Percentiles rank a stretch among this genome's conserved stretches.
Conservation (phyloP, 2,113 vertebrate species). For the Psittacus erithacus region DNA sequence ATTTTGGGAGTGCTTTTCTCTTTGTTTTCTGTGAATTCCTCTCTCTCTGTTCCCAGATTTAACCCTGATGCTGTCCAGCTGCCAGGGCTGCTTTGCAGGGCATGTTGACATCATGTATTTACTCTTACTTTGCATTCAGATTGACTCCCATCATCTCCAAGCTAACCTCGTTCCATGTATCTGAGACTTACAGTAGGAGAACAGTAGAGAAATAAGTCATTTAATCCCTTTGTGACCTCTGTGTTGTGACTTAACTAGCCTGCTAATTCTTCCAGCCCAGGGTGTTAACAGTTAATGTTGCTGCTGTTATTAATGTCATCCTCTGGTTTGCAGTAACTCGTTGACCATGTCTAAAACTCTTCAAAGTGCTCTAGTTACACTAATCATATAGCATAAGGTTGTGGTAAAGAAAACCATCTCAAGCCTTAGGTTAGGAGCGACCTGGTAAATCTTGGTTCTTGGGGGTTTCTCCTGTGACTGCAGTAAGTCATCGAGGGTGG, state of each 20-base stretch:
- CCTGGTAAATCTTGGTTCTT: background rate
- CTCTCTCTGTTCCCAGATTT: slow-evolving; percentile 54
- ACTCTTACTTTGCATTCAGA: background rate
- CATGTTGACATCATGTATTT: background rate
- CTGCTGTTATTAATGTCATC: background rate
- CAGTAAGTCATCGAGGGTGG: background rate
- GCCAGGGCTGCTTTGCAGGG: background rate
- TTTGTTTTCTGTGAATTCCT: slow-evolving; percentile 68
- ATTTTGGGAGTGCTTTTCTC: slow-evolving; percentile 73
- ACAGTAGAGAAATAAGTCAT: background rate
- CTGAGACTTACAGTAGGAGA: background rate
- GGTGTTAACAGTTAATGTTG: background rate
- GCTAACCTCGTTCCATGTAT: background rate
- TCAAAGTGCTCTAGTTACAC: background rate
- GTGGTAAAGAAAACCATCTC: background rate
- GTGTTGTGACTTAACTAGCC: background rate
- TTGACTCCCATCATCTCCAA: background rate
- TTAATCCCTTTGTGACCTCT: background rate
- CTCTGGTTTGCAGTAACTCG: background rate
- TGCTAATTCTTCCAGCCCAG: background rate
- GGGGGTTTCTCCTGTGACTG: background rate
- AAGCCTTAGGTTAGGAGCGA: background rate
- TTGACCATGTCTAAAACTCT: background rate
- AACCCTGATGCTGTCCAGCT: slow-evolving; percentile 60
- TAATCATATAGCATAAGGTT: background rate